A percentile compares a stretch with the other conserved stretches of the same genome.
Conservation (phyloP, 2,113 vertebrate species). For the Laticauda colubrina region DNA sequence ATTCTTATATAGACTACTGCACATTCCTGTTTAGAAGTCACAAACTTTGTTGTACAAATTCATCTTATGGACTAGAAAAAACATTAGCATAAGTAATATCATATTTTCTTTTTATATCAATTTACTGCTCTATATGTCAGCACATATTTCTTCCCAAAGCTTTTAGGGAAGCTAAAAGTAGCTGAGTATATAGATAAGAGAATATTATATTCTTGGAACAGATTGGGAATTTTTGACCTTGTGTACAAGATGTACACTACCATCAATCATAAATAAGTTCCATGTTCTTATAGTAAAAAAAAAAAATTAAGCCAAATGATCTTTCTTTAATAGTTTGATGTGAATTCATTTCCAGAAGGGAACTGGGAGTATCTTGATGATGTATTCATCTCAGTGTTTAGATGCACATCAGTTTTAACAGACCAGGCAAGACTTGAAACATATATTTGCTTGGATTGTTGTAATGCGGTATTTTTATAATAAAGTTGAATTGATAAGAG, state of each 20-base stretch:
- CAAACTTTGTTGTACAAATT: not conserved
- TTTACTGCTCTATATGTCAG: not conserved
- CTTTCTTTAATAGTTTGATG: not conserved
- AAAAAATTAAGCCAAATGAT: not conserved
- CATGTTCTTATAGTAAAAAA: not conserved
- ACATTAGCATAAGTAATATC: not conserved
- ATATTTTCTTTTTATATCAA: not conserved
- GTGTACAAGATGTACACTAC: not conserved
- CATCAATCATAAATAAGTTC: not conserved
- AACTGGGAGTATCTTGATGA: not conserved
- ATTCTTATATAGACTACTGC: not conserved
- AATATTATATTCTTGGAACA: not conserved
- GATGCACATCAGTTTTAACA: not conserved
- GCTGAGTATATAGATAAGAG: slow-evolving; percentile 10
- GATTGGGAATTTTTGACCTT: slow-evolving; percentile 5
- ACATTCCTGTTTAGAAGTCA: not conserved
- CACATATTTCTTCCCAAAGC: not conserved
- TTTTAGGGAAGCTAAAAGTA: slow-evolving; percentile 11
- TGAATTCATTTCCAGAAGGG: not conserved
- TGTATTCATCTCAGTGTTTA: not conserved
- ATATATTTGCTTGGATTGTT: not conserved
- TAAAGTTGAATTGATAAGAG: not conserved
- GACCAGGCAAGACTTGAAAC: not conserved
- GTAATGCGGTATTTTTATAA: not conserved
- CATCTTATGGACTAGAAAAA: not conserved